Conservation (phyloP, 1,140 invertebrate species). For the Andrena cerasifolii region DNA sequence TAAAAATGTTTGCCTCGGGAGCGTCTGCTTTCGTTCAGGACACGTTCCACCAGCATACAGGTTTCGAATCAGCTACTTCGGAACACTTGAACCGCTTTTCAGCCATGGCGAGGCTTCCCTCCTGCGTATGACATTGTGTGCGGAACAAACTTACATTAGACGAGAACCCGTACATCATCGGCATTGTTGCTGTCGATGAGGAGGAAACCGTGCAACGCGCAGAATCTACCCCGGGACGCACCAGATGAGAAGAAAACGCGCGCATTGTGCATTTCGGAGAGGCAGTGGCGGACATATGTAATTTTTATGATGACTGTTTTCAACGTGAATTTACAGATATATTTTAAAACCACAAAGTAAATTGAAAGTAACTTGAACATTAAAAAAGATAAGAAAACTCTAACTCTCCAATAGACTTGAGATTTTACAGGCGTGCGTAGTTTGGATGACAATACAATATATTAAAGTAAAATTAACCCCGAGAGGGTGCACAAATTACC, state of each 20-base stretch:
- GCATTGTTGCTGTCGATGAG: constrained; percentile 62
- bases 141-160: constrained; percentile 72
- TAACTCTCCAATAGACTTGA: no score
- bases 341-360: no score
- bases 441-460: no score
- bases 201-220: constrained; percentile 50
- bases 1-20: constrained; percentile 79
- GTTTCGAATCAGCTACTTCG: neutral
- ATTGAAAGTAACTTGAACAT: neutral
- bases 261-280: constrained; percentile 33
- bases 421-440: no score
- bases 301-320: no score
- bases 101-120: constrained; percentile 51
- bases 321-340: no score
- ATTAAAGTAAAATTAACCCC: neutral
- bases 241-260: constrained; percentile 41
- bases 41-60: neutral
- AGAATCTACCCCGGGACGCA: constrained; percentile 21
- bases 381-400: neutral
- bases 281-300: no score
- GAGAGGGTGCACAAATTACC: no score
- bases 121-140: constrained; percentile 60
- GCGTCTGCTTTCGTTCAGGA: constrained; percentile 40
- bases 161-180: constrained; percentile 38
- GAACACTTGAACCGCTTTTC: constrained; percentile 14